Conservation (phyloP, 2,113 vertebrate species). For the Tragelaphus strepsiceros region DNA sequence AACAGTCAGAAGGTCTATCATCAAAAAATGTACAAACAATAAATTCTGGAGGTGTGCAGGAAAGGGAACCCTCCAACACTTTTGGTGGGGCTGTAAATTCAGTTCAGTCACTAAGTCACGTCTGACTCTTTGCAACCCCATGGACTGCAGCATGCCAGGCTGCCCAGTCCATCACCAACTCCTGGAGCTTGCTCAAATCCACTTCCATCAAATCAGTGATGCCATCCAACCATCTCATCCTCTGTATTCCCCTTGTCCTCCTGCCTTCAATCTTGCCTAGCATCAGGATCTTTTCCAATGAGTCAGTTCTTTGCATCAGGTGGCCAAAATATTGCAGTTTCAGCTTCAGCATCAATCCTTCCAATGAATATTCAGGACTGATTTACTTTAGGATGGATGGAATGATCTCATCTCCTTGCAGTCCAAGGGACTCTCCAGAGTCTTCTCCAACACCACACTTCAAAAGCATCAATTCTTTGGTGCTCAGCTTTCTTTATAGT, state of each 20-base stretch:
- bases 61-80: background rate
- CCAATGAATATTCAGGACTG: background rate
- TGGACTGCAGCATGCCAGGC: background rate
- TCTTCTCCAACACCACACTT: background rate
- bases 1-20: background rate
- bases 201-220: background rate
- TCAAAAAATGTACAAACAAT: background rate
- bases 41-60: background rate
- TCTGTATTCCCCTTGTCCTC: background rate
- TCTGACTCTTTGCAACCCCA: background rate
- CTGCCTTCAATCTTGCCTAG: background rate
- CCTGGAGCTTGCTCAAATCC: background rate
- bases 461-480: background rate
- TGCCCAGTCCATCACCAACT: background rate
- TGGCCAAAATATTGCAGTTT: background rate
- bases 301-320: background rate
- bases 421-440: background rate
- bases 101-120: background rate
- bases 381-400: background rate
- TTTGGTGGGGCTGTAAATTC: background rate
- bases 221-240: background rate
- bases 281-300: background rate
- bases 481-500: background rate
- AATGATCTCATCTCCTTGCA: background rate
- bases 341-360: background rate